phyloP scores from a whole-genome alignment of 2,113 vertebrate species.

The Rallus limicola region DNA sequence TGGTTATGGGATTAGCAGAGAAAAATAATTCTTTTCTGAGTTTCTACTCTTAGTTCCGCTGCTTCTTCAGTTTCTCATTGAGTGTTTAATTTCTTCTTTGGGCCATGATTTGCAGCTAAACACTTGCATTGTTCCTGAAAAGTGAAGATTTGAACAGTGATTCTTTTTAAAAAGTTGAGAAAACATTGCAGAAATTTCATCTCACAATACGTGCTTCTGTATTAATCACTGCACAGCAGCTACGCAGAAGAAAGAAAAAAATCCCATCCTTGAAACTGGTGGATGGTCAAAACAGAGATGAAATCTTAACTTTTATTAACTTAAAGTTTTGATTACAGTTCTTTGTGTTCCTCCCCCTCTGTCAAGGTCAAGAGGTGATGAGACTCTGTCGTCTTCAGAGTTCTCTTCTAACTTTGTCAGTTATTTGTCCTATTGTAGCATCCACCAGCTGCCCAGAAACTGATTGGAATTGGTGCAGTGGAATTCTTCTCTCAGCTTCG shows the following conservation, averaged over 20 bases:
- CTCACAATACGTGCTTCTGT: background rate
- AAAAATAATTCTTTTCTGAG: fast-evolving
- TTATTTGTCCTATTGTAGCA: conserved; percentile 77
- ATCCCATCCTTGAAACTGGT: background rate
- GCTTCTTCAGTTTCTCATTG: background rate
- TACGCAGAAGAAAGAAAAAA: background rate
- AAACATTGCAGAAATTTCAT: background rate
- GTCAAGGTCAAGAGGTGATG: background rate
- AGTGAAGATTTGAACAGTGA: background rate
- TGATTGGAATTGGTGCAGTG: conserved; percentile 89
- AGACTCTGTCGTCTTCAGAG: background rate
- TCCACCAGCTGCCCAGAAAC: conserved; percentile 84
- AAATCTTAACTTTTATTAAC: background rate
- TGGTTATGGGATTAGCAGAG: background rate
- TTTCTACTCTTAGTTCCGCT: background rate
- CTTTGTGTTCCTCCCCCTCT: background rate
- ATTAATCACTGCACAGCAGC: background rate
- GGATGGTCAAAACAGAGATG: background rate
- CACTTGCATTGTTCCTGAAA: background rate
- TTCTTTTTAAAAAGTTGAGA: background rate
- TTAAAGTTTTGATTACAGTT: background rate
- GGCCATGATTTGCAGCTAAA: background rate
- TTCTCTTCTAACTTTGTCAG: background rate
- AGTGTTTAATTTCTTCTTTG: background rate
- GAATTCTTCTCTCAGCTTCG: conserved; percentile 94